Evolutionary conservation across 2,113 vertebrate species (phyloP).

Genomic region (Paramisgurnus dabryanus): DNA sequence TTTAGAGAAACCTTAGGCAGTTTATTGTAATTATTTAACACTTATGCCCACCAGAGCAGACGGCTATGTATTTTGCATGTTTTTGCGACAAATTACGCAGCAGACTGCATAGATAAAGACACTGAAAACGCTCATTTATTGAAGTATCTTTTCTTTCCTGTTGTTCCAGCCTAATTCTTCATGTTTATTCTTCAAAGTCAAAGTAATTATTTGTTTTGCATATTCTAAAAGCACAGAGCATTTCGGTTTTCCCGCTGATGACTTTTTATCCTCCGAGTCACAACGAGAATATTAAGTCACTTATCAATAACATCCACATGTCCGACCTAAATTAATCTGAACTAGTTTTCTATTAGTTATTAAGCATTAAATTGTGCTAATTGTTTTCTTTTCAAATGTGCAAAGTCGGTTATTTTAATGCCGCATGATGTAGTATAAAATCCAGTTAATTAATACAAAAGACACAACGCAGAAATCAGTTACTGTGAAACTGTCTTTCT

Average conservation of each 20-base stretch:
- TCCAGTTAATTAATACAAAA: not conserved
- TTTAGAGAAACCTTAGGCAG: constrained; percentile 43
- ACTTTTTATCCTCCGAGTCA: not conserved
- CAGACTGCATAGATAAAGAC: not conserved
- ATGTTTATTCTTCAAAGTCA: constrained; percentile 28
- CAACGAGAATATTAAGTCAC: not conserved
- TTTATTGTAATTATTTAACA: constrained; percentile 54
- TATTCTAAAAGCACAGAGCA: not conserved
- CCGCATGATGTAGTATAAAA: not conserved
- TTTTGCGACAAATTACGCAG: constrained; percentile 35
- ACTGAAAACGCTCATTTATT: constrained; percentile 2
- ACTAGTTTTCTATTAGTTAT: not conserved
- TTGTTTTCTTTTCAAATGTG: not conserved
- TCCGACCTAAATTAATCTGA: not conserved
- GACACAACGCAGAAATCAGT: constrained; percentile 3
- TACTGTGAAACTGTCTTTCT: not conserved
- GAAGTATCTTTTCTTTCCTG: not conserved
- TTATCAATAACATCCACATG: not conserved
- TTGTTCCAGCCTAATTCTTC: constrained; percentile 11
- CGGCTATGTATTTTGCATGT: constrained; percentile 48
- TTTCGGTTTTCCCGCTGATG: not conserved
- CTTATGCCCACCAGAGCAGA: constrained; percentile 38
- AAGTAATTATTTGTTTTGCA: constrained; percentile 30
- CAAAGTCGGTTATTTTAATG: not conserved
- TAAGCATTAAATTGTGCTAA: not conserved